Base-by-base conservation (phyloP, 2,888 invertebrate genomes). In the Dendrolimus pini region DNA sequence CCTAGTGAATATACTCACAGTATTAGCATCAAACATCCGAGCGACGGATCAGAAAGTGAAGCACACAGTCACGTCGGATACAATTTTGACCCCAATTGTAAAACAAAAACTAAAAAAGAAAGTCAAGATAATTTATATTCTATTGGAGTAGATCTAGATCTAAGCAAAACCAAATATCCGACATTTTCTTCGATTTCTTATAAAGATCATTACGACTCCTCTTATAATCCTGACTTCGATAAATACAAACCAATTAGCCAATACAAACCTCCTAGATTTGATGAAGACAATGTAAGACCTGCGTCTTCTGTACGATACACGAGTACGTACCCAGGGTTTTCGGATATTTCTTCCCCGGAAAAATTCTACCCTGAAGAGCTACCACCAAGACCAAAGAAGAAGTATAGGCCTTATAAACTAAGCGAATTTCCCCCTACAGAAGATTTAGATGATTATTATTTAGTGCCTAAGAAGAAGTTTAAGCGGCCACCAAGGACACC, bases 401-500 rank as follows among this genome's bases (percentile, higher is more conserved):
- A 85, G 61, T 63, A 74, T 30, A 83, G 79, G 53, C 89, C 87
- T 53, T 64, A 72, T 41, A 86, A 84, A 61, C 70, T 75, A 59
- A 73, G 80, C 7, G 83, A 89, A 60, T 72, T 69, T 7, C 69
- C 66, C 54, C 67, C 74, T 1, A 72, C 69, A 59, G 85, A 85
- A 41, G 82, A 87, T 59, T 64, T 82, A 58, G 86, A 84, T 63
- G 89, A 89, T 60, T 88, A 84, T 54, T 76, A 85, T 59, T 71
- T 87, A 65, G 85, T 89, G 41, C 89, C 89, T 52, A 89, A 89
- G 63, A 88, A 85, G 69, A 90, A 89, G 65, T 73, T 80, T 57
- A 89, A 83, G 62, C 47, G 47, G 6, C 86, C 85, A 1, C 64
- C 66, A 7, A 78, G 79, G 60, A 63, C 72, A 53, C 67, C 72